Base-by-base conservation (phyloP, 2,113 vertebrate species). In the Otis tarda region DNA sequence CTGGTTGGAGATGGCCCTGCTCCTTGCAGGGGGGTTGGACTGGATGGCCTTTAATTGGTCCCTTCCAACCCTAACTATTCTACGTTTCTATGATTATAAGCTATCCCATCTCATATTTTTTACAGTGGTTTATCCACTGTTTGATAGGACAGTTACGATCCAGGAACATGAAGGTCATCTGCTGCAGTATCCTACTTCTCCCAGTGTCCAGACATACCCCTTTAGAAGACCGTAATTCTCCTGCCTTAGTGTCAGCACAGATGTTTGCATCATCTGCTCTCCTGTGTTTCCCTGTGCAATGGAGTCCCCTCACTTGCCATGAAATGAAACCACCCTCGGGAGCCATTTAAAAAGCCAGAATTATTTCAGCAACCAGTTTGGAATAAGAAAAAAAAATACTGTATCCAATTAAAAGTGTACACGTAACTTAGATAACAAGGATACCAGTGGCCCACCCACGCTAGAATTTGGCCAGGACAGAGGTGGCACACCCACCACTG, bases 371-470 rank as follows among this genome's bases (percentile, higher is more conserved):
- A 68, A 43, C 3, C 7, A 27, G 17, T 30, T 28, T 70, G 20
- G n/a, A 30, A 43, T 23, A 57, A 9, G 12, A 13, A 10, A 43
- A 64, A 64, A 28, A 35, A 43, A 13, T 3, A 6, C 2, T 11
- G 4, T 16, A 47, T 52, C 22, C 7, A 57, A 53, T 27, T 65
- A 30, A 39, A 91, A 69, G 31, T 18, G 19, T 39, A 41, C 8
- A 12, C 6, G 6, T 31, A 41, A 31, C 13, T 86, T 2, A 22
- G 7, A 20, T 27, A 61, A 80, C 23, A 37, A 12, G 31, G 52
- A 60, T 0, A 39, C 0, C 3, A 63, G 28, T 22, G 25, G 25
- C 13, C 25, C 23, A 8, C 23, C 17, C 23, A 20, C 0, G 1
- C 22, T 47, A 43, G 33, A 64, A 35, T 23, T 47, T 49, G 39